A percentile compares a stretch with the other conserved stretches of the same genome.
Evolutionary conservation across 2,888 invertebrate species (phyloP).

Genomic region (Cryptocephalus moraei): DNA sequence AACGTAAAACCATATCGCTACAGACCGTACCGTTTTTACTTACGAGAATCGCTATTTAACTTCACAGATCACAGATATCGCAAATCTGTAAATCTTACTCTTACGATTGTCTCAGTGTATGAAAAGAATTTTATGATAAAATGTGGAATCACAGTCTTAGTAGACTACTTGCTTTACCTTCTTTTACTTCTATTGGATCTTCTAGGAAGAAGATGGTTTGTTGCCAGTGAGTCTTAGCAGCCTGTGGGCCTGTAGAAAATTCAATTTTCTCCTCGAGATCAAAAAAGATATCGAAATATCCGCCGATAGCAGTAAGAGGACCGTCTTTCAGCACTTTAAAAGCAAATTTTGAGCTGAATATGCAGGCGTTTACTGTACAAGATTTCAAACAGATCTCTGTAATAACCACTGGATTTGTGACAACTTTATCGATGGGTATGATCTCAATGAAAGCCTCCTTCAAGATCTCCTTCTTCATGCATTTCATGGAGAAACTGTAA

Average conservation of each 20-base stretch:
- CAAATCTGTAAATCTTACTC: no score
- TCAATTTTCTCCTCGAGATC: slow-evolving; percentile 54
- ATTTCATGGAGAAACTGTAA: slow-evolving; percentile 89
- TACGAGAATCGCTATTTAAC: no score
- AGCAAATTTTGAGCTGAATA: slow-evolving; percentile 61
- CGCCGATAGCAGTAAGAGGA: slow-evolving; percentile 68
- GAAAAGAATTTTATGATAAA: no score
- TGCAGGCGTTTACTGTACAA: slow-evolving; percentile 60
- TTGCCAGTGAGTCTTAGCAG: slow-evolving; percentile 83
- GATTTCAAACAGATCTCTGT: slow-evolving; percentile 67
- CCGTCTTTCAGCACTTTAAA: slow-evolving; percentile 55
- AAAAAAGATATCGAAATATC: slow-evolving; percentile 87
- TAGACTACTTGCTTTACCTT: slow-evolving; percentile 40
- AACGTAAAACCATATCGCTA: no score
- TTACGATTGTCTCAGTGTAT: no score
- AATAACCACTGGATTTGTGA: slow-evolving; percentile 55
- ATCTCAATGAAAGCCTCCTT: slow-evolving; percentile 64
- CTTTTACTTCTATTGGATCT: slow-evolving; percentile 57
- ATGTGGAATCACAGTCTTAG: no score
- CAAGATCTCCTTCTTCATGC: slow-evolving; percentile 75
- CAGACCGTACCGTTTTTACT: no score
- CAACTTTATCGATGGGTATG: slow-evolving; percentile 51
- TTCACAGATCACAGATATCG: no score
- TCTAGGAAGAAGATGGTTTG: slow-evolving; percentile 83
- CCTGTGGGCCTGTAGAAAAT: slow-evolving; percentile 71